These are phyloP conservation scores for Drosophila tanythrix DNA, from an alignment of 2,888 invertebrate species.

Conservation along the genomic window DNA sequence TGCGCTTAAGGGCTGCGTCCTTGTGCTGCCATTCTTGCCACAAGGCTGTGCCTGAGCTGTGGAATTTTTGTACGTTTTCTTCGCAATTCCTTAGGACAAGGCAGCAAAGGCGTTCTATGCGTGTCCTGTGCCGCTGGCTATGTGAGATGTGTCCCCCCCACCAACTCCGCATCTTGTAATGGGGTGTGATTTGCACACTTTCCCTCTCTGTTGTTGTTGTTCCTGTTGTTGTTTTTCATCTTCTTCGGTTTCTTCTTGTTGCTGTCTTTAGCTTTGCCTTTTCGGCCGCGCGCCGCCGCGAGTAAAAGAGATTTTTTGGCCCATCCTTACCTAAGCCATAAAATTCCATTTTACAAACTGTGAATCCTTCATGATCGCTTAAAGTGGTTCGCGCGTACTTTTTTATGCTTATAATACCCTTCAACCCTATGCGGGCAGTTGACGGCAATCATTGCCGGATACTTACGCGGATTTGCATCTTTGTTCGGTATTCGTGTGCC, in stretches of 20 bases:
- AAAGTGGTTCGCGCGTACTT: slow-evolving; percentile 78
- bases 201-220: slow-evolving; percentile 28
- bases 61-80: slow-evolving; percentile 44
- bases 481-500: slow-evolving; percentile 50
- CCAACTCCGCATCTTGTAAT: slow-evolving; percentile 58
- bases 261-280: slow-evolving; percentile 49
- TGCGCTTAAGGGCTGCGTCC: not conserved
- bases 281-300: slow-evolving; percentile 41
- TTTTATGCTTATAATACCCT: slow-evolving; percentile 28
- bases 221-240: slow-evolving; percentile 1
- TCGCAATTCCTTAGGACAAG: not conserved
- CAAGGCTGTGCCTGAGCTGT: slow-evolving; percentile 16
- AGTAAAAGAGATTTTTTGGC: slow-evolving; percentile 21
- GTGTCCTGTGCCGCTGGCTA: slow-evolving; percentile 53
- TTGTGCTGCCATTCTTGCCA: slow-evolving; percentile 3
- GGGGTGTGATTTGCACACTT: slow-evolving; percentile 83
- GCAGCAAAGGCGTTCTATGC: slow-evolving; percentile 39
- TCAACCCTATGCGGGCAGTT: slow-evolving; percentile 28
- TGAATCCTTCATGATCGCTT: slow-evolving; percentile 84
- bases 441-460: slow-evolving; percentile 79
- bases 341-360: slow-evolving; percentile 84
- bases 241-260: slow-evolving; percentile 19
- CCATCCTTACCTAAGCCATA: slow-evolving; percentile 76
- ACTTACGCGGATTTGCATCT: slow-evolving; percentile 82
- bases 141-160: slow-evolving; percentile 15